A percentile compares a stretch with the other conserved stretches of the same genome.
phyloP scores from a whole-genome alignment of 2,797 vertebrate genomes.

The Dicrostonyx torquatus region DNA sequence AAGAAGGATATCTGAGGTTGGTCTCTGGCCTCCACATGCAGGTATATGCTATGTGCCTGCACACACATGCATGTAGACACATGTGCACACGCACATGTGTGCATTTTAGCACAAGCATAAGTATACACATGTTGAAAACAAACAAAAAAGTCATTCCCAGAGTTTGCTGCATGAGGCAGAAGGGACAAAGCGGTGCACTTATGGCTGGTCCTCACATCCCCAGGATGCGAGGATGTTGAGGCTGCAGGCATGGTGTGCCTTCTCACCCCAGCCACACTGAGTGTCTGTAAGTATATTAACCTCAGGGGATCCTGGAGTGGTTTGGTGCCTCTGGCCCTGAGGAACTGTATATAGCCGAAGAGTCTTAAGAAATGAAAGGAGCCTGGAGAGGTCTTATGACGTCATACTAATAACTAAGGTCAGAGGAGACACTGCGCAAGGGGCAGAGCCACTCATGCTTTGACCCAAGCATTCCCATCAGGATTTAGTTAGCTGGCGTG shows the following conservation, averaged over 20 bases:
- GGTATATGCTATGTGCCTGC: neutral
- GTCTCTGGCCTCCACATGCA: neutral
- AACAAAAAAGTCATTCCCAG: neutral
- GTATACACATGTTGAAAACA: neutral
- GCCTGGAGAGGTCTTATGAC: neutral
- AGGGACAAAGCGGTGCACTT: neutral
- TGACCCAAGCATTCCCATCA: neutral
- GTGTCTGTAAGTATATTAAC: neutral
- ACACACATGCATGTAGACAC: too few species aligned
- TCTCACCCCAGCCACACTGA: accelerated
- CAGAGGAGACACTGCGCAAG: neutral
- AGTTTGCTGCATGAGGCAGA: neutral
- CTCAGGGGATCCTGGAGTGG: neutral
- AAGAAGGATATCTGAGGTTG: neutral
- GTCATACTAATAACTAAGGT: neutral
- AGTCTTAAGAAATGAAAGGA: neutral
- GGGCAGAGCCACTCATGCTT: too few species aligned
- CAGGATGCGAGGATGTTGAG: too few species aligned
- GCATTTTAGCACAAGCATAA: too few species aligned
- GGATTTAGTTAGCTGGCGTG: too few species aligned
- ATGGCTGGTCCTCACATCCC: accelerated
- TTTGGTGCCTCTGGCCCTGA: neutral
- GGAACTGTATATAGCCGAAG: neutral
- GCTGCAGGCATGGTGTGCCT: too few species aligned
- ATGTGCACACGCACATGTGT: too few species aligned